These are phyloP conservation scores for Drosophila nebulosa DNA, from an alignment of 1,140 invertebrate genomes.

Conservation along the genomic window DNA sequence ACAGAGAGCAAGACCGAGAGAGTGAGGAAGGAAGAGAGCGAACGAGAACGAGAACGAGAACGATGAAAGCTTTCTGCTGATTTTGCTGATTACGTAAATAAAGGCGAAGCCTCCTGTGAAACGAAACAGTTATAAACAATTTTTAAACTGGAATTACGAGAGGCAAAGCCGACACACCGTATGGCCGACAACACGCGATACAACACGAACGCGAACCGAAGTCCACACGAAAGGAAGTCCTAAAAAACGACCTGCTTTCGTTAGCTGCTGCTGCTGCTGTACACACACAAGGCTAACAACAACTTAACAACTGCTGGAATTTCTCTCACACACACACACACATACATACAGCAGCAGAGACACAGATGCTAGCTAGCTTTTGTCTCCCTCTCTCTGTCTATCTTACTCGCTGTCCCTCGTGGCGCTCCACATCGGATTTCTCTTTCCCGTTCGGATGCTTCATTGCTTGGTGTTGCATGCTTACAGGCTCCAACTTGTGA, in stretches of 20 bases:
- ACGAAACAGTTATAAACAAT: conserved; percentile 68
- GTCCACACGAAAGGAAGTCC: background rate
- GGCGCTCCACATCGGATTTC: background rate
- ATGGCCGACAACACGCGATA: background rate
- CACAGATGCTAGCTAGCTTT: background rate
- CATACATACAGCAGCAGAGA: background rate
- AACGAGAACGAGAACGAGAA: conserved; percentile 19
- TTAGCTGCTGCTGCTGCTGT: background rate
- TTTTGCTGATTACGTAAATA: conserved; percentile 78
- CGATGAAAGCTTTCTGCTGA: conserved; percentile 49
- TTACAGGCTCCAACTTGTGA: conserved; percentile 16
- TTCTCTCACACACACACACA: background rate
- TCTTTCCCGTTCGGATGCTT: conserved; percentile 9
- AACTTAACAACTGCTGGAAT: conserved; percentile 1
- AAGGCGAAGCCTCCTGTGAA: conserved; percentile 57
- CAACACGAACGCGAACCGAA: background rate
- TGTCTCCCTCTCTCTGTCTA: background rate
- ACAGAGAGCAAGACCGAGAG: conserved; percentile 22
- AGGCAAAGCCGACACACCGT: background rate
- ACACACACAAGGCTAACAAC: background rate
- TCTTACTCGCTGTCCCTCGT: background rate
- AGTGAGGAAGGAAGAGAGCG: conserved; percentile 42
- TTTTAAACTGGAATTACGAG: conserved; percentile 48
- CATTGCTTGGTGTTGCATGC: conserved; percentile 25
- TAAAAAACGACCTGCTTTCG: conserved; percentile 4